Percentiles rank a stretch among this genome's conserved stretches.
Conservation (phyloP, 2,797 vertebrate genomes). For the Heteromormyrus szaboi region DNA sequence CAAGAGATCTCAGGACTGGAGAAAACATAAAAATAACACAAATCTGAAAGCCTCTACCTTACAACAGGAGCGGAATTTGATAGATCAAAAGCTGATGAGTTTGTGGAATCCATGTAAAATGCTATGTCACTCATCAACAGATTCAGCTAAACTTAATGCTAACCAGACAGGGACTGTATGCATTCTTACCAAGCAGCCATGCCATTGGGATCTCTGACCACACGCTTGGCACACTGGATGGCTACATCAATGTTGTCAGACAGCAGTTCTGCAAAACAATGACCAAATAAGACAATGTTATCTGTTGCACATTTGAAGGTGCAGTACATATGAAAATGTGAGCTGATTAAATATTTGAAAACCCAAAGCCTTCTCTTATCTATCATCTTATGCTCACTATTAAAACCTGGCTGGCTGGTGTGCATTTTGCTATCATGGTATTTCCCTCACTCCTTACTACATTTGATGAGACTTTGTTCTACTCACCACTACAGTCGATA, state of each 20-base stretch:
- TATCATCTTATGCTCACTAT: neutral
- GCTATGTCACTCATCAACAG: neutral
- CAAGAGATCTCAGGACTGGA: neutral
- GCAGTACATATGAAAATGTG: neutral
- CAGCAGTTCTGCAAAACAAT: slow-evolving; percentile 39
- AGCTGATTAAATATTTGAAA: neutral
- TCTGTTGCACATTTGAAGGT: neutral
- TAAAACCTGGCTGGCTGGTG: neutral
- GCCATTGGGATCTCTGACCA: slow-evolving; percentile 44
- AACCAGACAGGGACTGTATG: neutral
- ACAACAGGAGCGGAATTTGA: neutral
- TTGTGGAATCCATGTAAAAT: neutral
- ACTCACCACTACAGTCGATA: slow-evolving; percentile 54
- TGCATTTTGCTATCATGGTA: neutral
- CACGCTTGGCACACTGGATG: slow-evolving; percentile 51
- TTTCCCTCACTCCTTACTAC: neutral
- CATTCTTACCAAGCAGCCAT: slow-evolving; percentile 53
- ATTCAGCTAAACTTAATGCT: neutral
- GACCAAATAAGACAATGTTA: neutral
- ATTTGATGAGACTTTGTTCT: neutral
- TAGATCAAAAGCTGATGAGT: neutral
- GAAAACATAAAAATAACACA: neutral
- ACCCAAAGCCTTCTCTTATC: neutral
- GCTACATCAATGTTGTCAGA: slow-evolving; percentile 27
- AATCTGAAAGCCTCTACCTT: neutral